Percentiles rank a stretch among this genome's conserved stretches.
phyloP scores from a whole-genome alignment of 2,888 invertebrate species.

The Campoplex nolae region DNA sequence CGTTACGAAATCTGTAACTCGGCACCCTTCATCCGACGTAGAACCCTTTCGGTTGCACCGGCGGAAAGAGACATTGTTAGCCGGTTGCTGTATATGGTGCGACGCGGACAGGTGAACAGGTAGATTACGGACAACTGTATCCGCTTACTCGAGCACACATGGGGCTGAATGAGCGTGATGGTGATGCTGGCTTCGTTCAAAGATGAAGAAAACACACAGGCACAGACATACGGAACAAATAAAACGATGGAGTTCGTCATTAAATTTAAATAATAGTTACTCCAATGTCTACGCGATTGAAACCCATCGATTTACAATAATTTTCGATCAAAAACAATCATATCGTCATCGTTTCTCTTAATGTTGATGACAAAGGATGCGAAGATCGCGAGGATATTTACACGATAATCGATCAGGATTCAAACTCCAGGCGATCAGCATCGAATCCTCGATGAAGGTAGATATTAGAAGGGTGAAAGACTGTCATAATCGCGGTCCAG shows the following conservation, averaged over 20 bases:
- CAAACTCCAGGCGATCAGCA: conserved; percentile 70
- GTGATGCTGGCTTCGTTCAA: conserved; percentile 66
- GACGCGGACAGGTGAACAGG: conserved; percentile 77
- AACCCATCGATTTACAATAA: not conserved
- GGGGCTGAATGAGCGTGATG: conserved; percentile 45
- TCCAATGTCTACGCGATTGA: not conserved
- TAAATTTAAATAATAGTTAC: not conserved
- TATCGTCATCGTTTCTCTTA: conserved; percentile 60
- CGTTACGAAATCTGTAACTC: conserved; percentile 33
- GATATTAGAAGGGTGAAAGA: conserved; percentile 35
- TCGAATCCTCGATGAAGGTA: conserved; percentile 34
- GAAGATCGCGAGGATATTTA: conserved; percentile 48
- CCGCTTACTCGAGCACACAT: conserved; percentile 73
- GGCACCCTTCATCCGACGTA: conserved; percentile 46
- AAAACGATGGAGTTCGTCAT: not conserved
- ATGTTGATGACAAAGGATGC: conserved; percentile 56
- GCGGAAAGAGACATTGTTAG: conserved; percentile 58
- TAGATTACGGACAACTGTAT: conserved; percentile 81
- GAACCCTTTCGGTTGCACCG: conserved; percentile 52
- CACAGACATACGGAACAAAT: not conserved
- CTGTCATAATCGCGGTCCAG: conserved; percentile 25
- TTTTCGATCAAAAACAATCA: not conserved
- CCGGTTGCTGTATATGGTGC: conserved; percentile 18
- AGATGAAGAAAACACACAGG: conserved; percentile 46
- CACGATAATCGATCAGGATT: conserved; percentile 56